A percentile compares a stretch with the other conserved stretches of the same genome.
These are phyloP conservation scores for Tuberolachnus salignus DNA, from an alignment of 2,888 invertebrate species.

Conservation along the genomic window DNA sequence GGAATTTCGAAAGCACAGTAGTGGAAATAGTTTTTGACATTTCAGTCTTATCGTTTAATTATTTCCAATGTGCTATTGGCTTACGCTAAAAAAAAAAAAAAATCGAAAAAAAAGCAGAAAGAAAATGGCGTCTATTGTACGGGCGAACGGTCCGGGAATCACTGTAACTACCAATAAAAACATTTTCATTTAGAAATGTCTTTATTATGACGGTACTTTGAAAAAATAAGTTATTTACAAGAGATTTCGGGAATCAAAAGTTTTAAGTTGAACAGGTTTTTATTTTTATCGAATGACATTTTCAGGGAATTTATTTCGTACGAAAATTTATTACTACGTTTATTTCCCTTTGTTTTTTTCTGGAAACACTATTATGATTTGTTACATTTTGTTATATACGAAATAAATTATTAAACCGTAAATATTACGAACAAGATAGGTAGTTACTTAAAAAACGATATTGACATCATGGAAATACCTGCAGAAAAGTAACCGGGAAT, in stretches of 20 bases:
- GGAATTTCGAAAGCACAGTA: constrained; percentile 3
- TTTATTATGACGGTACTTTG: background rate
- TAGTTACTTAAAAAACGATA: no score
- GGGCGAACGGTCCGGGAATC: background rate
- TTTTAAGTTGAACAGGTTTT: constrained; percentile 11
- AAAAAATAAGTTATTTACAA: constrained; percentile 11
- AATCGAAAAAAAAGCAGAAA: no score
- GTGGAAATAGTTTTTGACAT: constrained; percentile 53
- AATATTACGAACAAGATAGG: no score
- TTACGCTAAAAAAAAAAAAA: background rate
- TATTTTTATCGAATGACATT: no score
- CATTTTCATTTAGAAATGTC: constrained; percentile 36
- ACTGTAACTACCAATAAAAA: constrained; percentile 28
- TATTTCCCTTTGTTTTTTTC: no score
- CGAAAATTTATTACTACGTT: no score
- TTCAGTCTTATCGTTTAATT: constrained; percentile 55
- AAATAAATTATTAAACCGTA: no score
- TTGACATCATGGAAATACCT: no score
- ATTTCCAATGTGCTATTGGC: constrained; percentile 46
- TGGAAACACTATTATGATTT: no score
- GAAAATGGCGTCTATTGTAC: constrained; percentile 29
- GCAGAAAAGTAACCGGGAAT: no score
- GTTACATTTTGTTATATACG: no score
- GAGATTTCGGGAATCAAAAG: constrained; percentile 33
- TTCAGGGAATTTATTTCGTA: no score